phyloP scores from a whole-genome alignment of 2,797 vertebrate species.

The Sylvilagus floridanus region DNA sequence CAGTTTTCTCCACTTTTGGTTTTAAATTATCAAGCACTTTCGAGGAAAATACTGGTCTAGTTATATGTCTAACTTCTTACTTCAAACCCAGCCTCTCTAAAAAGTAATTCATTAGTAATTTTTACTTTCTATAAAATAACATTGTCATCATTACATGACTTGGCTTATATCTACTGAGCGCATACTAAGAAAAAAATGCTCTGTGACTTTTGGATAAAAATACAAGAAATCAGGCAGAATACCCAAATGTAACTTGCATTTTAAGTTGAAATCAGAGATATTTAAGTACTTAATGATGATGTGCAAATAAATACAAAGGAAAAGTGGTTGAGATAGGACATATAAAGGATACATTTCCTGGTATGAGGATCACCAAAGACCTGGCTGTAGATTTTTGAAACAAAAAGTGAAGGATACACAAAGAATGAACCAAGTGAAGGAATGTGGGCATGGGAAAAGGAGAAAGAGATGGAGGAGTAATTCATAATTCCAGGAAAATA shows the following conservation, averaged over 20 bases:
- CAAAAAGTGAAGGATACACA: background rate
- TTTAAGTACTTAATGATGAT: background rate
- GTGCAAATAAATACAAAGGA: background rate
- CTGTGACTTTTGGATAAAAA: background rate
- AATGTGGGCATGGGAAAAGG: accelerated
- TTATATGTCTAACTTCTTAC: background rate
- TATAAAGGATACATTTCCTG: background rate
- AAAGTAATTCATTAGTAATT: background rate
- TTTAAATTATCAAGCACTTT: background rate
- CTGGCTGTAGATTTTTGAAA: background rate
- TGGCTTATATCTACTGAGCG: background rate
- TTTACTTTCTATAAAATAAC: background rate
- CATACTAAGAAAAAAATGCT: background rate
- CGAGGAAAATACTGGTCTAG: background rate
- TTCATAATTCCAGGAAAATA: background rate
- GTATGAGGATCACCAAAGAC: background rate
- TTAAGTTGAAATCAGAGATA: background rate
- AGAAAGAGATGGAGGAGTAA: accelerated
- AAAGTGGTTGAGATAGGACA: background rate
- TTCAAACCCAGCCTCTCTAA: background rate
- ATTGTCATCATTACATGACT: background rate
- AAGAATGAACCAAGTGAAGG: background rate
- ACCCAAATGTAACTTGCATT: background rate
- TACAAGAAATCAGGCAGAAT: background rate
- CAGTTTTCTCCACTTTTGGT: background rate